Percentiles rank a stretch among this genome's conserved stretches.
Conservation (phyloP, 2,888 invertebrate species). For the Scaptomyza parva region DNA sequence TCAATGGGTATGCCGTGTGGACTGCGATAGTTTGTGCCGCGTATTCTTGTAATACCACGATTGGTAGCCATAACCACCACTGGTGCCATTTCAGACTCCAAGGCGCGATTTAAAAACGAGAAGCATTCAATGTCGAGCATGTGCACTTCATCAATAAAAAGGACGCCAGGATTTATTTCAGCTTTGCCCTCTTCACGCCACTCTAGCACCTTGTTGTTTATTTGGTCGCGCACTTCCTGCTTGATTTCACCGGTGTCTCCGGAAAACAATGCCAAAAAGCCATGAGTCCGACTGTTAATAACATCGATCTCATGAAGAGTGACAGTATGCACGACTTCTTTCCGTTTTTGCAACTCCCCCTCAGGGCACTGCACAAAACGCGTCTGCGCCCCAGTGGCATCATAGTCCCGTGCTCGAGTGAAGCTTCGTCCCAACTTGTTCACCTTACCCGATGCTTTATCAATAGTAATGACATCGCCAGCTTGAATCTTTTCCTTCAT, state of each 20-base stretch:
- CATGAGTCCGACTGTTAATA: slow-evolving; percentile 98
- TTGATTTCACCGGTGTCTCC: slow-evolving; percentile 99
- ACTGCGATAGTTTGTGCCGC: slow-evolving; percentile 96
- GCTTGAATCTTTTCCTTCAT: slow-evolving; percentile 98
- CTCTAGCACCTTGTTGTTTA: slow-evolving; percentile 98
- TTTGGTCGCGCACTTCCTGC: slow-evolving; percentile 98
- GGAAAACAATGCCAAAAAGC: slow-evolving; percentile 98
- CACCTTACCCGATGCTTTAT: slow-evolving; percentile 98
- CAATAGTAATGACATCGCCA: slow-evolving; percentile 98
- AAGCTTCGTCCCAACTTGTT: slow-evolving; percentile 96
- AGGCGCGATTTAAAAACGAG: slow-evolving; percentile 97
- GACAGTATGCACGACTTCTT: slow-evolving; percentile 98
- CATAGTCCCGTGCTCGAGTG: slow-evolving; percentile 98
- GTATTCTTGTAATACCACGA: slow-evolving; percentile 96
- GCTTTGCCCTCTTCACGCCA: slow-evolving; percentile 99
- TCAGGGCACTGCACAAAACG: slow-evolving; percentile 99
- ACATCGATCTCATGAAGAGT: slow-evolving; percentile 99
- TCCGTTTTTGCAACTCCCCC: slow-evolving; percentile 98
- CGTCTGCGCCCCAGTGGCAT: slow-evolving; percentile 95
- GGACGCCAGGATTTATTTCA: slow-evolving; percentile 98
- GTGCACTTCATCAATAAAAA: slow-evolving; percentile 98
- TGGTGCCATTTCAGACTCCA: slow-evolving; percentile 98
- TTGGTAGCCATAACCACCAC: slow-evolving; percentile 99
- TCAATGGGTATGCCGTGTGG: slow-evolving; percentile 99
- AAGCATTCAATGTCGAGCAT: slow-evolving; percentile 99